Evolutionary conservation across 2,888 invertebrate genomes (phyloP).

Genomic region (Fragum whitleyi): DNA sequence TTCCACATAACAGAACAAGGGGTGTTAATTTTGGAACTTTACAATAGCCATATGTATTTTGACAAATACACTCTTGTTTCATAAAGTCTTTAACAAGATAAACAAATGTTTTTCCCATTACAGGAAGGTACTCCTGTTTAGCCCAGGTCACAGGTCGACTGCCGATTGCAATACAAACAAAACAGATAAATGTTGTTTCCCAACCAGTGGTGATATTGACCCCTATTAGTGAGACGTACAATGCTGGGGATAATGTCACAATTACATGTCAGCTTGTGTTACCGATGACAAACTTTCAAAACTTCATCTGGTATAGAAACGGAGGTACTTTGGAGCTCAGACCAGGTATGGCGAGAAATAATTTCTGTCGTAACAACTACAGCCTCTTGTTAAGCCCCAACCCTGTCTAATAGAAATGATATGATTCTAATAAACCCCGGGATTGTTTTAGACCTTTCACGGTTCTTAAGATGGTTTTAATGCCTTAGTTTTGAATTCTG

Average conservation of each 20-base stretch:
- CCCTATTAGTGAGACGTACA: slow-evolving; percentile 48
- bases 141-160: slow-evolving; percentile 1
- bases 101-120: neutral
- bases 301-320: slow-evolving; percentile 52
- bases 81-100: too few species aligned
- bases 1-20: too few species aligned
- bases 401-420: too few species aligned
- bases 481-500: too few species aligned
- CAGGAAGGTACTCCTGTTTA: slow-evolving; percentile 49
- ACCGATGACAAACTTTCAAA: neutral
- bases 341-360: neutral
- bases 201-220: slow-evolving; percentile 48
- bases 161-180: neutral
- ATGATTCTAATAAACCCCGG: too few species aligned
- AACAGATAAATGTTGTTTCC: slow-evolving; percentile 36
- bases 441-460: too few species aligned
- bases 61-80: too few species aligned
- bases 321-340: slow-evolving; percentile 1
- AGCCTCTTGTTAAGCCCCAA: too few species aligned
- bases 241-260: slow-evolving; percentile 35
- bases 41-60: too few species aligned
- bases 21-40: too few species aligned
- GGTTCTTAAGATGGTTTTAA: too few species aligned
- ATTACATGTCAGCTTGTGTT: slow-evolving; percentile 35
- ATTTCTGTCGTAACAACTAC: too few species aligned